Evolutionary conservation across 2,797 vertebrate species (phyloP), one percentile per base, ranked within the genome.

Genomic region (Lepidocolaptes lacrymiger): DNA sequence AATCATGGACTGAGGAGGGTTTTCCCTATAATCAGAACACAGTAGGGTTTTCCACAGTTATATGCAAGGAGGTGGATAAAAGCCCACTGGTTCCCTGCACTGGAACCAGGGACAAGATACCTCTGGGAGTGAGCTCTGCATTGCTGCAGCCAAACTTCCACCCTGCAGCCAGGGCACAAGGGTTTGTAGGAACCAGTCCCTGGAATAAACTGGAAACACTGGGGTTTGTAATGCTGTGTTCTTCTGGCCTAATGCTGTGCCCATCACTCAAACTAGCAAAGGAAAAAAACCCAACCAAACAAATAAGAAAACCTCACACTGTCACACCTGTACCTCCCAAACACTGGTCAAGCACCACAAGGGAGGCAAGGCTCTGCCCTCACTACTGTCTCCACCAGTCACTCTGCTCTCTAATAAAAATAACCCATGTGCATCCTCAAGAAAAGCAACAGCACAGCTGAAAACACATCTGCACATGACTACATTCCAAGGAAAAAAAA

Each of bases 51-150:
- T 80, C 91, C 91, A 83, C 76, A 96, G 95, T 94, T 92, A 87
- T 79, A 96, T 93, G 92, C 89, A 95, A 95, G 92, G 85, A 96
- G 58, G 66, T 69, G 78, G 89, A 93, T 91, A 81, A 95, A 94
- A 93, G 84, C 72, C 84, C 96, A 32, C 34, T 44, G 83, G 66
- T 79, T 93, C 63, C 64, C 71, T 88, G 32, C 76, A n/a, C 52
- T 63, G 56, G 62, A 72, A 93, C 71, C 88, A 67, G 63, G 11
- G 88, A 96, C 85, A 94, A 89, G 89, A 92, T 58, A 62, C 37
- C 49, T 61, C 71, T 78, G 54, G 15, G 49, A 87, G 75, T n/a
- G 64, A 92, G 76, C 49, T 67, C 30, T 12, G 30, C 4, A 0
- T 71, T 91, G 62, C 79, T 76, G 58, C 63, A 88, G 63, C 69